These are phyloP conservation scores for Sesia apiformis DNA, from an alignment of 2,888 invertebrate species.

Conservation along the genomic window DNA sequence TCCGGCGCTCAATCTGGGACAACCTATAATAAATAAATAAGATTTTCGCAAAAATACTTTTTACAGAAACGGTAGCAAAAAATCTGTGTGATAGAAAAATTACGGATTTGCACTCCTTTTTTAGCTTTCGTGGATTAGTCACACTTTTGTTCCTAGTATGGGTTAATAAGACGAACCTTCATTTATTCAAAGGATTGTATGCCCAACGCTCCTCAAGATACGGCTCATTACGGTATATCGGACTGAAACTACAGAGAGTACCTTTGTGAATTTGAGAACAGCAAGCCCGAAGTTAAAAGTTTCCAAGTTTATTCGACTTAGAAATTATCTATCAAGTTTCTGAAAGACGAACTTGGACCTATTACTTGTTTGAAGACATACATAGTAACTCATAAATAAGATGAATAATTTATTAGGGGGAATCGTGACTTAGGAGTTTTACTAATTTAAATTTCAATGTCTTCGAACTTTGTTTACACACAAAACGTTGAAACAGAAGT, in stretches of 20 bases:
- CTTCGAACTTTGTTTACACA: not conserved
- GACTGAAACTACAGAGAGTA: conserved; percentile 7
- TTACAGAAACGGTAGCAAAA: no score
- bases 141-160: no score
- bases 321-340: conserved; percentile 39
- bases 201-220: no score
- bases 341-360: conserved; percentile 24
- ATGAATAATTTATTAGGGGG: not conserved
- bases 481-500: not conserved
- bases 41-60: no score
- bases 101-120: no score
- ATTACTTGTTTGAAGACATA: conserved; percentile 18
- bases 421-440: not conserved
- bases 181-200: no score
- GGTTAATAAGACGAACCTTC: no score
- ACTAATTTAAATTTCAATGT: not conserved
- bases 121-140: no score
- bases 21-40: no score
- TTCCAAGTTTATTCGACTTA: conserved; percentile 35
- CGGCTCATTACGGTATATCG: not conserved
- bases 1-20: no score
- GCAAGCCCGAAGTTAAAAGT: conserved; percentile 36
- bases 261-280: conserved; percentile 44
- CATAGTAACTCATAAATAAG: conserved; percentile 3
- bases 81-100: no score